These are phyloP conservation scores for Corynorhinus townsendii DNA, from an alignment of 2,113 vertebrate species.

Conservation along the genomic window DNA sequence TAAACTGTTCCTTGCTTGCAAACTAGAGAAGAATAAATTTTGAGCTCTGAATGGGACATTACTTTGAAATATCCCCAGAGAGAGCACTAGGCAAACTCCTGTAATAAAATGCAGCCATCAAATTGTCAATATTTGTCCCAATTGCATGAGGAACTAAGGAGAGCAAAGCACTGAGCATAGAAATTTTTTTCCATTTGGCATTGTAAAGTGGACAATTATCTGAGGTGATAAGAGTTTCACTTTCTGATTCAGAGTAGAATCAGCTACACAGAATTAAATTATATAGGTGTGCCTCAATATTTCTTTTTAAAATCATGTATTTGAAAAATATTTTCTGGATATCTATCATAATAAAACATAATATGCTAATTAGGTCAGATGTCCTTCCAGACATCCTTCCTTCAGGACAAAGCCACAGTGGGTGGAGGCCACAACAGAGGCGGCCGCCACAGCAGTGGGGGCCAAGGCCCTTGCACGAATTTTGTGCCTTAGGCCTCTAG, in stretches of 20 bases:
- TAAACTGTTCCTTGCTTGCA: not conserved
- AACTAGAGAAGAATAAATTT: conserved; percentile 41
- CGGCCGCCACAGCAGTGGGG: too few relatives aligned
- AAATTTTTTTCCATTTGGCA: not conserved
- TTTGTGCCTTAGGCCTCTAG: too few relatives aligned
- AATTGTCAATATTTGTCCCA: conserved; percentile 38
- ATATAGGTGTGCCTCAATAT: not conserved
- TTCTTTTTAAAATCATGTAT: not conserved
- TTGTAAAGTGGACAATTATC: not conserved
- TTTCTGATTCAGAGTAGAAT: not conserved
- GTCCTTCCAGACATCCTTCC: too few relatives aligned
- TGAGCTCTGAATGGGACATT: conserved; percentile 28
- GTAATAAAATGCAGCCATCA: conserved; percentile 23
- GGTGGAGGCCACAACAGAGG: too few relatives aligned
- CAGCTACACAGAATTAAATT: not conserved
- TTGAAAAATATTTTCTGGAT: not conserved
- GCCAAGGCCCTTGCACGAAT: too few relatives aligned
- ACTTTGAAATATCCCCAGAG: conserved; percentile 24
- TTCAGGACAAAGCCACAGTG: too few relatives aligned
- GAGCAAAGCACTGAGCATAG: not conserved
- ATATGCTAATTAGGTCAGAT: too few relatives aligned
- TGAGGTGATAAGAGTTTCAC: not conserved
- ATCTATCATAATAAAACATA: not conserved
- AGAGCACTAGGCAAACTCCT: not conserved
- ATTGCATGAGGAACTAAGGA: not conserved